Evolutionary conservation across 2,888 invertebrate species (phyloP).

Genomic region (Drosophila monieri): DNA sequence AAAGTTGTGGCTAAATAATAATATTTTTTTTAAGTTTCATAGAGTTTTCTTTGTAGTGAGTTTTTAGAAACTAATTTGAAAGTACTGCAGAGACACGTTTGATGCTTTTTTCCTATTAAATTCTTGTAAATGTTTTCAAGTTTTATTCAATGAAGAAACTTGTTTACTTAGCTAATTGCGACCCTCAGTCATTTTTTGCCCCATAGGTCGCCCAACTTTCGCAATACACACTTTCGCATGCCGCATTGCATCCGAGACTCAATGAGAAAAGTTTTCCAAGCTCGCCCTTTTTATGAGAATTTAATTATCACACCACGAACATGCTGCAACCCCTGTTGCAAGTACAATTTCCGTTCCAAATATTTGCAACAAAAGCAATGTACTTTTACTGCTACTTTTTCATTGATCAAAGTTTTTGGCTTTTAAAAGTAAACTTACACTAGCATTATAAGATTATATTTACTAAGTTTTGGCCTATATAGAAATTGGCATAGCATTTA

Average conservation of each 20-base stretch:
- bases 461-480: too few species aligned
- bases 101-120: background rate
- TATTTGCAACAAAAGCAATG: background rate
- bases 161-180: conserved; percentile 4
- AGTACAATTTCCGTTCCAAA: conserved; percentile 8
- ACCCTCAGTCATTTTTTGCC: background rate
- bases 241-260: conserved; percentile 30
- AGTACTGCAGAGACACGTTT: background rate
- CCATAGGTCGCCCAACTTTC: conserved; percentile 14
- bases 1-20: conserved; percentile 5
- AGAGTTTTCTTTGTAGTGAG: background rate
- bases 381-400: too few species aligned
- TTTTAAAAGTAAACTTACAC: background rate
- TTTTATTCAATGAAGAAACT: conserved; percentile 7
- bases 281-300: conserved; percentile 22
- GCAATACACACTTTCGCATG: conserved; percentile 1
- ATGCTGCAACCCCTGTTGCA: background rate
- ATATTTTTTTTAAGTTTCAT: background rate
- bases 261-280: conserved; percentile 24
- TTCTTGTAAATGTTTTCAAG: background rate
- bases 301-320: conserved; percentile 27
- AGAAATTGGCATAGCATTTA: too few species aligned
- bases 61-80: conserved; percentile 5
- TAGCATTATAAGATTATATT: too few species aligned
- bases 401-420: background rate